A percentile compares a stretch with the other conserved stretches of the same genome.
phyloP scores from a whole-genome alignment of 2,797 vertebrate genomes.

The Aeoliscus strigatus region DNA sequence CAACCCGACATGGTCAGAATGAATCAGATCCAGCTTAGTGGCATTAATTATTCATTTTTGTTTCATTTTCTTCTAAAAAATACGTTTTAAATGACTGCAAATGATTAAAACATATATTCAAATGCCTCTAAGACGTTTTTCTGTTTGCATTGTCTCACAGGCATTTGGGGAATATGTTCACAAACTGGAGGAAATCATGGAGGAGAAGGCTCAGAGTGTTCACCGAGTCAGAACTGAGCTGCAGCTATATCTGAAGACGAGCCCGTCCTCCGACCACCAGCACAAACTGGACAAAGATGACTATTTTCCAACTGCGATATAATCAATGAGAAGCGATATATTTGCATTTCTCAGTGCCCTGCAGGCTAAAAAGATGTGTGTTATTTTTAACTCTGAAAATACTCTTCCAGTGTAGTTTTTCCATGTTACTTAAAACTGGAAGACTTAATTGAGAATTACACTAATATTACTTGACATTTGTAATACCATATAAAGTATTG shows the following conservation, averaged over 20 bases:
- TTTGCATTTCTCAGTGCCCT: slow-evolving; percentile 3
- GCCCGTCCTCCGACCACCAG: slow-evolving; percentile 4
- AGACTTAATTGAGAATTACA: background rate
- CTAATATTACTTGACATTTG: slow-evolving; percentile 1
- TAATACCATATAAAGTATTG: background rate
- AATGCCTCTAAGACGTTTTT: background rate
- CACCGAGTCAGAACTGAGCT: slow-evolving; percentile 75
- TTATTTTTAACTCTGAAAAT: too few relatives aligned
- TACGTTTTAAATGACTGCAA: background rate
- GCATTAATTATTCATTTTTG: background rate
- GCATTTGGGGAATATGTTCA: slow-evolving; percentile 78
- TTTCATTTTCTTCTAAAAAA: background rate
- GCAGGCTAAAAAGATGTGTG: too few relatives aligned
- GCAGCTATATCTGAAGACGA: slow-evolving; percentile 63
- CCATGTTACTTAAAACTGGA: background rate
- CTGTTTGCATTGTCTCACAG: slow-evolving; percentile 52
- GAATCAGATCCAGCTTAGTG: slow-evolving; percentile 2
- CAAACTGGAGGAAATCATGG: slow-evolving; percentile 80
- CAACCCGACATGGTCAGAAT: slow-evolving; percentile 75
- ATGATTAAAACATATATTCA: background rate
- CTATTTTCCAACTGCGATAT: slow-evolving; percentile 4
- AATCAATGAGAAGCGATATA: slow-evolving; percentile 8
- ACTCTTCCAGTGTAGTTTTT: too few relatives aligned
- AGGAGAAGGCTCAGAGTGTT: slow-evolving; percentile 76
- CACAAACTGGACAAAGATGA: slow-evolving; percentile 12